A percentile compares a stretch with the other conserved stretches of the same genome.
Evolutionary conservation across 2,888 invertebrate genomes (phyloP).

Genomic region (Tiphia femorata): DNA sequence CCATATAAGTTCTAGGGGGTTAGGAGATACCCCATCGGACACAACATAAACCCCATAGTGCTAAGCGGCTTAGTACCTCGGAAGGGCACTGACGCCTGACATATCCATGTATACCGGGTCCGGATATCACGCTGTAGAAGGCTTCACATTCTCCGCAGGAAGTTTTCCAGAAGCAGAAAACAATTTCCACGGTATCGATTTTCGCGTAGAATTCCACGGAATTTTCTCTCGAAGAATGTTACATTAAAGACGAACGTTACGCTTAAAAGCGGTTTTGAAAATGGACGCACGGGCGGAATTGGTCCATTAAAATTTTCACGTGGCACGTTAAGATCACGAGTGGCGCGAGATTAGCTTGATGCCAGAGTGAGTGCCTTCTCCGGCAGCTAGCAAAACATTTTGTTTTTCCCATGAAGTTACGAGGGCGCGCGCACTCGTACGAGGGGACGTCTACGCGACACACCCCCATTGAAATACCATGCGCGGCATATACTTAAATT

Average conservation of each 20-base stretch:
- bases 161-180: no score
- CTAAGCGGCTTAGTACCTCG: constrained; percentile 67
- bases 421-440: constrained; percentile 10
- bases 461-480: constrained; percentile 64
- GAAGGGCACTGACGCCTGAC: constrained; percentile 67
- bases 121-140: constrained; percentile 28
- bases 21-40: constrained; percentile 63
- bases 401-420: constrained; percentile 63
- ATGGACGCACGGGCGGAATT: no score
- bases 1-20: constrained; percentile 55
- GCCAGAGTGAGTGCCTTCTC: neutral
- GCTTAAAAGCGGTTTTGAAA: no score
- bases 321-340: no score
- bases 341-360: no score
- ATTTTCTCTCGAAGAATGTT: no score
- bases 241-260: no score
- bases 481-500: constrained; percentile 63
- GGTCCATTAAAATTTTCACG: no score
- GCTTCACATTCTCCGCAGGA: no score
- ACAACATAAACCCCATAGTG: constrained; percentile 66
- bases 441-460: constrained; percentile 40
- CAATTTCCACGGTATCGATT: no score
- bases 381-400: constrained; percentile 55
- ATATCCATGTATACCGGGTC: constrained; percentile 48
- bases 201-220: no score